These are phyloP conservation scores for Diabrotica balteata DNA, from an alignment of 2,888 invertebrate genomes.

Conservation along the genomic window DNA sequence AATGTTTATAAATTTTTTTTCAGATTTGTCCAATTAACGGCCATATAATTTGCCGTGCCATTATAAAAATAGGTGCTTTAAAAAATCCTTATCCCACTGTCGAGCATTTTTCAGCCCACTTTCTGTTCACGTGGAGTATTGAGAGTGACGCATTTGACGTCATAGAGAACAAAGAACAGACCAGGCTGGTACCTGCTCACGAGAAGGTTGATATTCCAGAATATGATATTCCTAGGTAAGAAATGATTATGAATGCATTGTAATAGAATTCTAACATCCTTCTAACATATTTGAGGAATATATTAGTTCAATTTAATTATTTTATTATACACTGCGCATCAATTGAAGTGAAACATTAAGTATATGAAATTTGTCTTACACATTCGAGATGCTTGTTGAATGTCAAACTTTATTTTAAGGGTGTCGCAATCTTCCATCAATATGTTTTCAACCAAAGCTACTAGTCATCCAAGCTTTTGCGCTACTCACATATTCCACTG, in stretches of 20 bases:
- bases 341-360: too few relatives aligned
- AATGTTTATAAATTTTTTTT: constrained; percentile 28
- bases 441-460: too few relatives aligned
- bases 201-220: constrained; percentile 44
- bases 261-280: too few relatives aligned
- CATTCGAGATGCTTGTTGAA: too few relatives aligned
- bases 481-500: too few relatives aligned
- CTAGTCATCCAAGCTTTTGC: too few relatives aligned
- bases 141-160: constrained; percentile 55
- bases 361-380: too few relatives aligned
- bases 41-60: constrained; percentile 58
- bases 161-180: constrained; percentile 50
- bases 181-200: constrained; percentile 48
- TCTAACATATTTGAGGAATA: too few relatives aligned
- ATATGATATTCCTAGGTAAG: constrained; percentile 29
- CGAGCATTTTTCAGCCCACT: constrained; percentile 53
- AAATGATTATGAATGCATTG: neutral
- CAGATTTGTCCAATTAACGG: constrained; percentile 60
- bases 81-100: constrained; percentile 49
- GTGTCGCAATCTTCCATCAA: too few relatives aligned
- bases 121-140: constrained; percentile 59
- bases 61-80: constrained; percentile 59
- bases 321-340: too few relatives aligned
- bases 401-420: too few relatives aligned
- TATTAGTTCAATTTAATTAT: too few relatives aligned